Evolutionary conservation across 1,140 invertebrate species (phyloP), one percentile per base, ranked within the genome.

Genomic region (Drosophila prosaltans): DNA sequence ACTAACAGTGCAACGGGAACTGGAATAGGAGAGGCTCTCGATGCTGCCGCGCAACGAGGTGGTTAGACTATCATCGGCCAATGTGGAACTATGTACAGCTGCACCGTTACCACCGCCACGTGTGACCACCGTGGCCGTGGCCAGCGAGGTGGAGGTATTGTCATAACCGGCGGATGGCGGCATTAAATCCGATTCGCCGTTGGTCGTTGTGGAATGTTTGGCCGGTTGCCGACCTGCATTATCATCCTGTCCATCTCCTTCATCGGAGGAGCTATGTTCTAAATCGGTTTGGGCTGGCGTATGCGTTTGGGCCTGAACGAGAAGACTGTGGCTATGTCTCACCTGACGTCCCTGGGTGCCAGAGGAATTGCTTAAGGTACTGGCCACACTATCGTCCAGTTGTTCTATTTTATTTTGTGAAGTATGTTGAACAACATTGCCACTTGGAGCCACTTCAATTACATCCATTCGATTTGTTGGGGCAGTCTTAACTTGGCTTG

Each of bases 51-150:
- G 86, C 58, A 91, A 43, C 45, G 91, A 92, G 54, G 79, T 72
- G 0, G 91, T 92, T 9, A 92, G 72, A 32, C 91, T 92, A 57
- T 91, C 91, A n/a, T 92, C 91, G 57, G 88, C 91, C 79, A 92
- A 39, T 5, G 91, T 92, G 24, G 91, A 91, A 66, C 89, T 91
- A 57, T 92, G 84, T 9, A 76, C 54, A 1, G 75, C 73, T 5
- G 45, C 43, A 7, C 70, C 69, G 6, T 36, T 1, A 26, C 55
- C 6, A n/a, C 72, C 11, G 24, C 64, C 55, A 16, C 69, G 62
- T 36, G 67, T 64, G 16, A 85, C 72, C 24, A 79, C 69, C 39
- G 81, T 85, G 51, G 83, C 83, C 30, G 83, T 88, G 36, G 61
- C 83, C 80, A 7, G 78, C 80, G 51, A 48, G 21, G 72, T 86